Base-by-base conservation (phyloP, 2,888 invertebrate species). In the Troides oblongomaculatus region DNA sequence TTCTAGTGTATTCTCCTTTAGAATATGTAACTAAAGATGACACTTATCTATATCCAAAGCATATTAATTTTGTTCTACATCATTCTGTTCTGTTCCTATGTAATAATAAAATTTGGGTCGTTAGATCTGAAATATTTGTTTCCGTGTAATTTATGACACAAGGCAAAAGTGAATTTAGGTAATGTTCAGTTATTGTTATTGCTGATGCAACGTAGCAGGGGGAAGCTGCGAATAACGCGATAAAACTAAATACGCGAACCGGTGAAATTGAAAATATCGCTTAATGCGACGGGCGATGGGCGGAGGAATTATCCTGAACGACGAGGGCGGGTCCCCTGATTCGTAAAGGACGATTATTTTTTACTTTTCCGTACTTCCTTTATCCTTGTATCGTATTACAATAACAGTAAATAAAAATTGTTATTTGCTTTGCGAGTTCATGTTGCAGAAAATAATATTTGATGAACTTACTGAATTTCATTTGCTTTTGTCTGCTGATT, bases 221-320 rank as follows among this genome's bases (percentile, higher is more conserved):
- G 74, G 77, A 73, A 77, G 79, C 81, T 82, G 81, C 81, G 81
- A 82, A 82, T 85, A 87, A 87, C 86, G 81, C 83, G 84, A 88
- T 87, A 87, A 86, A 84, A 79, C 70, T 70, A 70, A 70, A 70
- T 70, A 66, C 66, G 58, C 66, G 59, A 78, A 77, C 76, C 78
- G 77, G 62, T 70, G 36, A 68, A 71, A 71, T 71, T 70, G 70
- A 70, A 70, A 70, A 70, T 66, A 66, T 70, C 62, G 62, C 70
- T 63, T 66, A 66, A 70, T 59, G 62, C 66, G 68, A 64, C 50
- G 68, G 63, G 63, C 57, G 66, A 39, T 30, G 66, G 36, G 58
- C 39, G 70, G 53, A 23, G 69, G 58, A 70, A 66, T 66, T 70
- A 70, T 63, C 36, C 70, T 62, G 36, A 70, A 53, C 63, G 66